Base-by-base conservation (phyloP, 2,888 invertebrate genomes). In the Helobdella robusta region DNA sequence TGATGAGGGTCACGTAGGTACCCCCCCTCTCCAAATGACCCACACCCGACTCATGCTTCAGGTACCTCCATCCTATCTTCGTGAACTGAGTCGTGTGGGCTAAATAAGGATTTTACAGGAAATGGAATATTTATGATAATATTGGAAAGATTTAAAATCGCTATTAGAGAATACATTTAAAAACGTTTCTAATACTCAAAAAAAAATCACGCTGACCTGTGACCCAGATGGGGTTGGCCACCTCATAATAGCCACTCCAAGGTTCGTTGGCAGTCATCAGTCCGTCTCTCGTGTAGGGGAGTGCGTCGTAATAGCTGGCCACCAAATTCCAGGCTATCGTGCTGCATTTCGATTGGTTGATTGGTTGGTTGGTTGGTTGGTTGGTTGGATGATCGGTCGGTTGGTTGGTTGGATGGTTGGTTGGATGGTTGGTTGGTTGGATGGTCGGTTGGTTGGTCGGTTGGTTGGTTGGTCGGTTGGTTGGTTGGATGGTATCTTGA, bases 291-390 rank as follows among this genome's bases (percentile, higher is more conserved):
- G 69, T 68, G 65, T 67, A 80, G 0, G 78, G 78, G 50, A 80
- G 71, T 30, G 70, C 69, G 23, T 72, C 66, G 67, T 79, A 80
- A 70, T 79, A 80, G 66, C 76, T 74, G 15, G 77, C 76, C 40
- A 80, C 76, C 66, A 79, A 70, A 68, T 79, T 79, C 80, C 80
- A 80, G 0, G 78, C 74, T 32, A 79, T 78, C 2, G 79, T 79
- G 65, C 79, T 79, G 68, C 18, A 70, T 20, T 54, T 8, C 6
- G 15, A 56, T n/a, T n/a, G n/a, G n/a, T n/a, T n/a, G n/a, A n/a
- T n/a, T n/a, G n/a, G n/a, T n/a, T n/a, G n/a, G n/a, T n/a, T n/a
- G n/a, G n/a, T n/a, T n/a, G n/a, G n/a, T n/a, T n/a, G n/a, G n/a
- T n/a, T n/a, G n/a, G n/a, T n/a, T n/a, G n/a, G n/a, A n/a, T n/a